Evolutionary conservation across 2,797 vertebrate species (phyloP), one percentile per base, ranked within the genome.

Genomic region (Melanotaenia boesemani): DNA sequence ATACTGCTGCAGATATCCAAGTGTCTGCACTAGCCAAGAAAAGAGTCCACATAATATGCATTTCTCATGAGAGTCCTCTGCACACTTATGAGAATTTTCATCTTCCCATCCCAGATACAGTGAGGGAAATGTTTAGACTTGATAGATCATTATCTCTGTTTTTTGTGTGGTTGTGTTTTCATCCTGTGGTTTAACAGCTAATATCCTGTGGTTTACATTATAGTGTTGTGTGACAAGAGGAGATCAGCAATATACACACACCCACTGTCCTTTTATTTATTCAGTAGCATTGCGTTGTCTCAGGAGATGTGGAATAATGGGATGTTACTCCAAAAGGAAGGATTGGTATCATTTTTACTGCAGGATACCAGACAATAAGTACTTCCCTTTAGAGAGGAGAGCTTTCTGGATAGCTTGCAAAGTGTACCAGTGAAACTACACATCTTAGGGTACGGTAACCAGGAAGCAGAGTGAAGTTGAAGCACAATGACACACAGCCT

Each of bases 141-240:
- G 41, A 65, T 20, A 66, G 54, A 76, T 76, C 22, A 54, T 72
- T 34, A 65, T 81, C 72, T 16, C 54, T 28, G 36, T 2, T 13
- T 30, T 72, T 26, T 74, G 12, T 64, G 34, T 70, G 34, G 72
- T 36, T 73, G 59, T 86, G 48, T 84, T 66, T 58, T 72, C 32
- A 4, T 80, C 36, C 39, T 50, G 48, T 18, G 34, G 57, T 64
- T 75, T 71, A 74, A 68, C 50, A 73, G 59, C 72, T 68, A 76
- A 83, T 74, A 75, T 71, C 64, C 67, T 81, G 76, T 69, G 62
- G 72, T 87, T 70, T n/a, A 11, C 4, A 58, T 67, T 54, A 26
- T 24, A 26, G 48, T 70, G 66, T 52, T 16, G 4, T 28, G 57
- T 59, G 24, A 70, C 72, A 36, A 70, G 52, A 55, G 55, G 22